These are phyloP conservation scores for Macheiramphus alcinus DNA, from an alignment of 2,113 vertebrate species.

Conservation along the genomic window DNA sequence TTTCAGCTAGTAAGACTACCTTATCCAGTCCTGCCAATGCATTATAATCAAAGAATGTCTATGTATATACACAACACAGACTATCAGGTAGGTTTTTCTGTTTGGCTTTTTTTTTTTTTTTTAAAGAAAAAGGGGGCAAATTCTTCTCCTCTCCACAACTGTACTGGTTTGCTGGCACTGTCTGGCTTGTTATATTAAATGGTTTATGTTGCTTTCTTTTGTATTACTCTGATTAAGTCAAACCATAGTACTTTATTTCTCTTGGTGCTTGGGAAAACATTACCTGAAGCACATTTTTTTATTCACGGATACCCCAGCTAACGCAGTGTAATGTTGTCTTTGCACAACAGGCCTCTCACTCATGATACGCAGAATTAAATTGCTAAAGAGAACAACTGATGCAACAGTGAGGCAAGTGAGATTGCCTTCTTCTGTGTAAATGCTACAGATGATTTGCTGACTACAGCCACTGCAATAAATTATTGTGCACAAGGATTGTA, in stretches of 20 bases:
- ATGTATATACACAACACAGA: neutral
- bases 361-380: neutral
- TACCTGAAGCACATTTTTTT: neutral
- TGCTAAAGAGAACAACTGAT: neutral
- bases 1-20: neutral
- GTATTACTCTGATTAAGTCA: neutral
- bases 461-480: neutral
- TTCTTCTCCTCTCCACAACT: neutral
- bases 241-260: neutral
- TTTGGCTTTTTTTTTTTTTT: neutral
- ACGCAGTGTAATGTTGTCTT: neutral
- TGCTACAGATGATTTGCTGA: neutral
- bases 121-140: neutral
- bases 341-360: neutral
- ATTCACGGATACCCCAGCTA: neutral
- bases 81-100: neutral
- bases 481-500: neutral
- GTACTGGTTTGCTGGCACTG: neutral
- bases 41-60: neutral
- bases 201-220: neutral
- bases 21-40: neutral
- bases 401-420: neutral
- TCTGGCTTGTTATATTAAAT: neutral
- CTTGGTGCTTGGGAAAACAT: neutral
- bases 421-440: neutral